These are phyloP conservation scores for Lucinisca nassula DNA, from an alignment of 2,888 invertebrate genomes.

Conservation along the genomic window DNA sequence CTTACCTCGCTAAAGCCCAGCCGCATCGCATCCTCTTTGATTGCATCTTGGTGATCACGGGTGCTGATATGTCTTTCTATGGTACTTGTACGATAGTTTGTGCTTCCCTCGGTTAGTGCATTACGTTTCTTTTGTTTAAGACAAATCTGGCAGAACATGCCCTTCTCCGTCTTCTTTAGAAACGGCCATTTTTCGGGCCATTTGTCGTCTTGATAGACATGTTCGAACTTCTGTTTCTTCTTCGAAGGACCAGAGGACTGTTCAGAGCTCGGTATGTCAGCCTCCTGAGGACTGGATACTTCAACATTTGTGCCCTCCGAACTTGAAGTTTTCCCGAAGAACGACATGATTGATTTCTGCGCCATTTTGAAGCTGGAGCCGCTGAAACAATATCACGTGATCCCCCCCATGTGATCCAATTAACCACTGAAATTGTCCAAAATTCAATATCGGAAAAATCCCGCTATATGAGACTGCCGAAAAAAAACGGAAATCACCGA, in stretches of 20 bases:
- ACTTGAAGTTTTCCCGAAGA: background rate
- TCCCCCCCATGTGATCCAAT: background rate
- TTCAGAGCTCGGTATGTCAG: background rate
- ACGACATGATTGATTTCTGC: background rate
- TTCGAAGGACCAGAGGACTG: background rate
- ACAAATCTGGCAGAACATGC: background rate
- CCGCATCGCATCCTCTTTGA: background rate
- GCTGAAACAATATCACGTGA: background rate
- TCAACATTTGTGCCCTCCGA: background rate
- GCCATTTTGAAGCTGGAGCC: background rate
- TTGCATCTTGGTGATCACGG: background rate
- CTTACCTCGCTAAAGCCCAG: too few species aligned
- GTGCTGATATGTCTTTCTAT: background rate
- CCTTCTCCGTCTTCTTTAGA: background rate
- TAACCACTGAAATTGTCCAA: background rate
- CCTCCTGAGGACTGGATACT: background rate
- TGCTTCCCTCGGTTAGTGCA: background rate
- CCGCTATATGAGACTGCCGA: background rate
- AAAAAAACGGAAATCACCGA: background rate
- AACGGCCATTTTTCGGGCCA: background rate
- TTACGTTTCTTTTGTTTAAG: background rate
- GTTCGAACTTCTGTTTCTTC: background rate
- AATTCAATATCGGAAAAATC: background rate
- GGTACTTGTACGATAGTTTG: background rate
- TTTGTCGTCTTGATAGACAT: background rate